A percentile compares a stretch with the other conserved stretches of the same genome.
Conservation (phyloP, 2,888 invertebrate species). For the Biston stratarius region DNA sequence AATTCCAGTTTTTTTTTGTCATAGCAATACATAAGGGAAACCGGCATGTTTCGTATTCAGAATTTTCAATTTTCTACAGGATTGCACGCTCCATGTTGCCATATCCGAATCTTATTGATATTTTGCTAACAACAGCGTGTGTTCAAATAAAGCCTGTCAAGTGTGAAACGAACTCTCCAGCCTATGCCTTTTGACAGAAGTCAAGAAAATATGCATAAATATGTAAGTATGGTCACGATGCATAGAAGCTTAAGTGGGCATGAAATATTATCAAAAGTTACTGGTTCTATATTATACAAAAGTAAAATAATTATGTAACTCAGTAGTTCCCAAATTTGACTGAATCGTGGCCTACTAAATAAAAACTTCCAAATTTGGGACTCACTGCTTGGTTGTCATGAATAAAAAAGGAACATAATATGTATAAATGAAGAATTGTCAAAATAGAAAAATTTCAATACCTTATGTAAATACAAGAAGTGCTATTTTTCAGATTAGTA, state of each 20-base stretch:
- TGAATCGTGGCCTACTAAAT: too few relatives aligned
- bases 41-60: slow-evolving; percentile 17
- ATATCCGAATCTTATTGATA: slow-evolving; percentile 6
- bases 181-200: not conserved
- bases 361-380: too few relatives aligned
- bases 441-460: too few relatives aligned
- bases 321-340: too few relatives aligned
- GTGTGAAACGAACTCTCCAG: not conserved
- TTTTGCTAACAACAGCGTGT: not conserved
- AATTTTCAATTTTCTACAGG: slow-evolving; percentile 25
- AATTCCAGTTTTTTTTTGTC: slow-evolving; percentile 15
- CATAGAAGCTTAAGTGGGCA: not conserved
- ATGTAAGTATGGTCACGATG: not conserved
- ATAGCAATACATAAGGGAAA: slow-evolving; percentile 6
- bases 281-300: too few relatives aligned
- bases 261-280: not conserved
- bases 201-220: not conserved
- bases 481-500: too few relatives aligned
- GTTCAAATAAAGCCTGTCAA: not conserved
- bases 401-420: too few relatives aligned
- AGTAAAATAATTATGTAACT: too few relatives aligned
- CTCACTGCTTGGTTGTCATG: too few relatives aligned
- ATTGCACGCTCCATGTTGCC: slow-evolving; percentile 10
- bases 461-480: too few relatives aligned
- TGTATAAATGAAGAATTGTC: too few relatives aligned